phyloP scores from a whole-genome alignment of 2,888 invertebrate genomes.

The Macropis europaea region DNA sequence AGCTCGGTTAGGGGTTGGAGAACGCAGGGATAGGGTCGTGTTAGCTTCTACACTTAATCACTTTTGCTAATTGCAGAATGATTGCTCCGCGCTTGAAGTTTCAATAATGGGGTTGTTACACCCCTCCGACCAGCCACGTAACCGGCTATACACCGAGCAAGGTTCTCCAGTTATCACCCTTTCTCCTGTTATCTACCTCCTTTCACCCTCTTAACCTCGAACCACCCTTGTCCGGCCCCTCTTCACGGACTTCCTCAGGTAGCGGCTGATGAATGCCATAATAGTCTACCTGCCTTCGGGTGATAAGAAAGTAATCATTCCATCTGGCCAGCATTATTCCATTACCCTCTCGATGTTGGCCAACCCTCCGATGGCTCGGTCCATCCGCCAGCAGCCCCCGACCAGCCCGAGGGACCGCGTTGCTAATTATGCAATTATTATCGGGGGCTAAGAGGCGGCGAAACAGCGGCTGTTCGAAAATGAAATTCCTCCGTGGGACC shows the following conservation, averaged over 20 bases:
- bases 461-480: slow-evolving; percentile 17
- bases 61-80: slow-evolving; percentile 77
- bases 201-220: slow-evolving; percentile 13
- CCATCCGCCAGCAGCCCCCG: neutral
- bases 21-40: slow-evolving; percentile 39
- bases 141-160: slow-evolving; percentile 53
- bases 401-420: slow-evolving; percentile 2
- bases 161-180: slow-evolving; percentile 49
- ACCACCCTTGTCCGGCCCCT: neutral
- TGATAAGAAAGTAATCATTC: slow-evolving; percentile 73
- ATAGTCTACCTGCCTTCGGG: slow-evolving; percentile 63
- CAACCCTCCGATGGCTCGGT: neutral
- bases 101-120: slow-evolving; percentile 76
- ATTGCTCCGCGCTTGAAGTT: slow-evolving; percentile 75
- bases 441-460: slow-evolving; percentile 5
- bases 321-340: slow-evolving; percentile 68
- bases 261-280: slow-evolving; percentile 67
- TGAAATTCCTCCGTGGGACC: slow-evolving; percentile 34
- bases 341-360: slow-evolving; percentile 53
- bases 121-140: slow-evolving; percentile 45
- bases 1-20: neutral
- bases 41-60: slow-evolving; percentile 73
- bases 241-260: slow-evolving; percentile 34
- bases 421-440: slow-evolving; percentile 61
- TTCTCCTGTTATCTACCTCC: slow-evolving; percentile 41